Percentiles rank a stretch among this genome's conserved stretches.
phyloP scores from a whole-genome alignment of 2,113 vertebrate species.

The Micronycteris hirsuta region DNA sequence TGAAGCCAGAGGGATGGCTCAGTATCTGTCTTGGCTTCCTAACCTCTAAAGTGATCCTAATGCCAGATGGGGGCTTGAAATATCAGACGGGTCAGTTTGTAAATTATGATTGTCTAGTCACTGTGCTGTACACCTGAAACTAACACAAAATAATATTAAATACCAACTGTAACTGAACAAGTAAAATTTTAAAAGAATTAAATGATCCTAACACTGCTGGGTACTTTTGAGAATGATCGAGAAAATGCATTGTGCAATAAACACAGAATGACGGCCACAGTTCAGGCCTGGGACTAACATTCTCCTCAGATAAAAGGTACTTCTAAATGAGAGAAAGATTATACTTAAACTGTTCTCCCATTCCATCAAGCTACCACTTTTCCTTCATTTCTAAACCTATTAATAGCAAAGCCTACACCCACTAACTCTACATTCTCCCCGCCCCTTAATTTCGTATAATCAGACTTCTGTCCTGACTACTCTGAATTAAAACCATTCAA shows the following conservation, averaged over 20 bases:
- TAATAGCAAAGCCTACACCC: slow-evolving; percentile 13
- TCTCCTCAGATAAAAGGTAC: neutral
- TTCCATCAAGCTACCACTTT: neutral
- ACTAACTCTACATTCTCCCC: neutral
- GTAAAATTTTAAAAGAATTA: neutral
- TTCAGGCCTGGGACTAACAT: neutral
- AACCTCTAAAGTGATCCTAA: neutral
- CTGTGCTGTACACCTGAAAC: neutral
- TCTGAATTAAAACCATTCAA: slow-evolving; percentile 45
- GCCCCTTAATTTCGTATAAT: slow-evolving; percentile 39
- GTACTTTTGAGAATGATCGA: neutral
- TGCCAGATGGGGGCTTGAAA: neutral
- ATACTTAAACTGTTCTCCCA: neutral
- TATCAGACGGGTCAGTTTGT: neutral
- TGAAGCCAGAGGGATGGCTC: neutral
- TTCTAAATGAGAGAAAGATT: neutral
- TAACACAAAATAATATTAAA: neutral
- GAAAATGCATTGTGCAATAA: neutral
- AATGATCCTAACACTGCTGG: neutral
- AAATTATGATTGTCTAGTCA: neutral
- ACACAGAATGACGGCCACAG: neutral
- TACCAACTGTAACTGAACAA: neutral
- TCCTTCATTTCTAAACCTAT: slow-evolving; percentile 15
- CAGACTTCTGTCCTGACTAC: slow-evolving; percentile 14
- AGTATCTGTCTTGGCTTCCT: neutral